Percentiles rank a stretch among this genome's conserved stretches.
These are phyloP conservation scores for Diorhabda elongata DNA, from an alignment of 1,140 invertebrate species.

Conservation along the genomic window DNA sequence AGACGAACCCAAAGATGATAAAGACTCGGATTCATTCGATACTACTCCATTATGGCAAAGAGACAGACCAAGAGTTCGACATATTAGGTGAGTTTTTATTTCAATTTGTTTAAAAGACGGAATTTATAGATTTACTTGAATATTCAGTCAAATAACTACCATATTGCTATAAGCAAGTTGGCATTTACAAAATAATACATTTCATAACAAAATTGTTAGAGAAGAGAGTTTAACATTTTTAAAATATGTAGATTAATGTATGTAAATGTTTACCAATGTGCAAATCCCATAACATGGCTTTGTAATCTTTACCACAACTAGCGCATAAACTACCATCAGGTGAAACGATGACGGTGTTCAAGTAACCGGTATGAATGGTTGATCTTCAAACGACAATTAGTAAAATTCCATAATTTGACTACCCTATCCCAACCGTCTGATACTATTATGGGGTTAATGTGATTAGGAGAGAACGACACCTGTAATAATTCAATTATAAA, in stretches of 20 bases:
- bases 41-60: slow-evolving; percentile 60
- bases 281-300: slow-evolving; percentile 99
- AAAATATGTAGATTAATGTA: slow-evolving; percentile 84
- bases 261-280: slow-evolving; percentile 99
- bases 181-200: too few species aligned
- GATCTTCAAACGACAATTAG: slow-evolving; percentile 98
- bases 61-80: slow-evolving; percentile 49
- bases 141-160: too few species aligned
- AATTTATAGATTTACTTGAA: too few species aligned
- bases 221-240: too few species aligned
- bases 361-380: slow-evolving; percentile 97
- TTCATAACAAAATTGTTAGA: too few species aligned
- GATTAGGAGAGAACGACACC: slow-evolving; percentile 93
- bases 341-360: slow-evolving; percentile 98
- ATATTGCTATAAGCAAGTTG: too few species aligned
- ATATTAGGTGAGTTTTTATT: slow-evolving; percentile 49
- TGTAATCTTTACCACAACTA: slow-evolving; percentile 98
- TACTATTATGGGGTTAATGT: slow-evolving; percentile 97
- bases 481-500: slow-evolving; percentile 6
- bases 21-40: slow-evolving; percentile 50
- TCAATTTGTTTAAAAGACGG: too few species aligned
- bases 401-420: slow-evolving; percentile 99
- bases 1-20: slow-evolving; percentile 25
- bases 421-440: slow-evolving; percentile 98
- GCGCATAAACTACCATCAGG: slow-evolving; percentile 99